These are phyloP conservation scores for Arbacia lixula DNA, from an alignment of 53 echinoderm and acorn worm species.

Conservation along the genomic window DNA sequence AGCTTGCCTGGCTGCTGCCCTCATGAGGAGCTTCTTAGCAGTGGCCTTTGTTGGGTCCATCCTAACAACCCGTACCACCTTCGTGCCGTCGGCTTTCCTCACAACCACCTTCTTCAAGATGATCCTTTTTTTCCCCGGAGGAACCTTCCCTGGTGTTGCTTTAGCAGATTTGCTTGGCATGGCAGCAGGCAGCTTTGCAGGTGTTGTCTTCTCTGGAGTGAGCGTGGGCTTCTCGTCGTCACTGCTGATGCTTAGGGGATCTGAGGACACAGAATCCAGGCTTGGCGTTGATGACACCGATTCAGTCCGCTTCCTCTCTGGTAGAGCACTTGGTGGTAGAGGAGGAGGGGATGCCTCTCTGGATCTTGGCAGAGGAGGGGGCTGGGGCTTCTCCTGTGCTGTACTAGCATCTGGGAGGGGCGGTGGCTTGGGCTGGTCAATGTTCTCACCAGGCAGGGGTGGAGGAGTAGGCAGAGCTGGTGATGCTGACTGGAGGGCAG, in stretches of 20 bases:
- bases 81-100: constrained; percentile 49
- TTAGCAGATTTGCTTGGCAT: constrained; percentile 1
- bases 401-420: constrained; percentile 39
- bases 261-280: constrained; percentile 32
- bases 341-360: constrained; percentile 74
- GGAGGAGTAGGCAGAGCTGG: constrained; percentile 56
- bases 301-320: constrained; percentile 24
- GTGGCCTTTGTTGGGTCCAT: constrained; percentile 35
- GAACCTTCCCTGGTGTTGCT: constrained; percentile 28
- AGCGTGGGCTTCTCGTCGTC: constrained; percentile 30
- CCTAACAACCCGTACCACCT: constrained; percentile 36
- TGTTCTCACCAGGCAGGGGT: constrained; percentile 63
- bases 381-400: constrained; percentile 58
- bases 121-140: constrained; percentile 6
- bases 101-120: constrained; percentile 44
- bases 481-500: constrained; percentile 47
- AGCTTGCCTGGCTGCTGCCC: constrained; percentile 19
- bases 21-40: constrained; percentile 34
- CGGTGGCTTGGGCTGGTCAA: constrained; percentile 49
- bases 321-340: constrained; percentile 54
- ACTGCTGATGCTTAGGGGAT: constrained; percentile 5
- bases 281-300: constrained; percentile 47
- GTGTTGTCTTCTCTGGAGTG: background rate
- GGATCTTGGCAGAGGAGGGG: constrained; percentile 69
- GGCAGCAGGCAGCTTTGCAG: background rate